These are phyloP conservation scores for Macrocentrus cingulum DNA, from an alignment of 1,140 invertebrate species.

Conservation along the genomic window DNA sequence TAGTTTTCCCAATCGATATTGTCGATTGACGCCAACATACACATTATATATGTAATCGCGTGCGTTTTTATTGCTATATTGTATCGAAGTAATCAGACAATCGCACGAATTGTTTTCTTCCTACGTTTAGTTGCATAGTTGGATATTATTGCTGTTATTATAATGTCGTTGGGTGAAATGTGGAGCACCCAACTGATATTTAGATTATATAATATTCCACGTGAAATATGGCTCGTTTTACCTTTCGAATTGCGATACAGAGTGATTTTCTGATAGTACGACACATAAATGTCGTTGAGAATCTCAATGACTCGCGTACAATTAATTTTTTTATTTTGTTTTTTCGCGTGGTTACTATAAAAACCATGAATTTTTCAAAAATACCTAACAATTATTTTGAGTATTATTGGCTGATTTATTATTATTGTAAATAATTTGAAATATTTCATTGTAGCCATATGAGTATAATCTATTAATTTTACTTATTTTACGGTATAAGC, in stretches of 20 bases:
- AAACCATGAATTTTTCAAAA: too few species aligned
- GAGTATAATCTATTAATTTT: too few species aligned
- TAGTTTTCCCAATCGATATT: constrained; percentile 7
- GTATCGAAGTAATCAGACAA: background rate
- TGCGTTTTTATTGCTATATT: background rate
- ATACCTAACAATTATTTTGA: too few species aligned
- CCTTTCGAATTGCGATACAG: background rate
- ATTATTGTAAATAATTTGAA: too few species aligned
- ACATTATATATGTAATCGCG: background rate
- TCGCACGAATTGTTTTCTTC: constrained; percentile 9
- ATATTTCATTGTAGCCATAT: too few species aligned
- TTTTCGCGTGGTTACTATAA: too few species aligned
- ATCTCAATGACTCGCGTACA: too few species aligned
- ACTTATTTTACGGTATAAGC: too few species aligned
- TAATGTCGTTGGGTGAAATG: background rate
- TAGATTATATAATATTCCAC: background rate
- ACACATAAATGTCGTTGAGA: background rate
- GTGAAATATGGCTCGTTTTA: background rate
- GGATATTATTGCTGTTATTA: background rate
- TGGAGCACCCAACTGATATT: background rate
- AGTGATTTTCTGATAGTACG: too few species aligned
- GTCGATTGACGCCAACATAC: constrained; percentile 14
- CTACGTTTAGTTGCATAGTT: background rate
- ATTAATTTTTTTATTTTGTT: too few species aligned
- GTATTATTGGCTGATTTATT: too few species aligned